Conservation (phyloP, 2,797 vertebrate genomes). For the Sphenodon punctatus region DNA sequence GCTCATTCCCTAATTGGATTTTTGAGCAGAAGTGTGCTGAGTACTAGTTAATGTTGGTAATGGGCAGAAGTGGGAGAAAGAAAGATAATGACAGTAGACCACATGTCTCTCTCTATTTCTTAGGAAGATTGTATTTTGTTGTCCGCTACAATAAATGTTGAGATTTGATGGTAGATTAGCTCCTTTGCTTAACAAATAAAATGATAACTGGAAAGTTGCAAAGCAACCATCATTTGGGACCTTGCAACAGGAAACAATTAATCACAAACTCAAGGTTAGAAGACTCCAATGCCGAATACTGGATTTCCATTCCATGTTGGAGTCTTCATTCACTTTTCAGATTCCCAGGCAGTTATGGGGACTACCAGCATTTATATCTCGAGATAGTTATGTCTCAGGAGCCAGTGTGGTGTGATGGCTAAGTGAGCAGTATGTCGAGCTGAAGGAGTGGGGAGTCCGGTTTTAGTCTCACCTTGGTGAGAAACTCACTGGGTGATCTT, state of each 20-base stretch:
- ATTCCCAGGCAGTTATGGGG: slow-evolving; percentile 42
- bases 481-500: too few relatives aligned
- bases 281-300: slow-evolving; percentile 4
- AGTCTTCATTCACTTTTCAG: neutral
- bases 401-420: too few relatives aligned
- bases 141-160: neutral
- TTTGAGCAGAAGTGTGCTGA: neutral
- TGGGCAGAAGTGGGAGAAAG: neutral
- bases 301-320: neutral
- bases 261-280: neutral
- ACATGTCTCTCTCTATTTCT: neutral
- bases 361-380: slow-evolving; percentile 54
- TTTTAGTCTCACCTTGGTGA: too few relatives aligned
- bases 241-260: neutral
- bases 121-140: slow-evolving; percentile 17
- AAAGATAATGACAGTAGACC: neutral
- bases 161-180: slow-evolving; percentile 8
- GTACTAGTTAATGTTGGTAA: neutral
- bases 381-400: too few relatives aligned
- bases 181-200: neutral
- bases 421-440: too few relatives aligned
- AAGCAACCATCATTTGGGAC: neutral
- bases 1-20: neutral
- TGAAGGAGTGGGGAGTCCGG: too few relatives aligned
- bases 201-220: neutral